Percentiles rank a stretch among this genome's conserved stretches.
Conservation (phyloP, 2,113 vertebrate species). For the Menura novaehollandiae region DNA sequence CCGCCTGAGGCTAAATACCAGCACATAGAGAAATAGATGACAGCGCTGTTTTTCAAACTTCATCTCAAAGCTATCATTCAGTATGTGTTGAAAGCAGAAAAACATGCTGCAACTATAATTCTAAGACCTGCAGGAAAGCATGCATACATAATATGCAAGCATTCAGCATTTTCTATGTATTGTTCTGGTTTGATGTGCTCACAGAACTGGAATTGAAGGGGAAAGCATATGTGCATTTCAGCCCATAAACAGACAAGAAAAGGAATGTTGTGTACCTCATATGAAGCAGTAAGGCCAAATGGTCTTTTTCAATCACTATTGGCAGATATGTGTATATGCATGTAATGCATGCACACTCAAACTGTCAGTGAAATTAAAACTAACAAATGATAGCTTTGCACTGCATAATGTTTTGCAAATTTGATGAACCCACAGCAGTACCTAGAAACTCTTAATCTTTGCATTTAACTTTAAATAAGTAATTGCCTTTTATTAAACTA, state of each 20-base stretch:
- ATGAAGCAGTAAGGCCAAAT: not conserved
- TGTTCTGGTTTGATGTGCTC: not conserved
- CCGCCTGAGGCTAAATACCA: not conserved
- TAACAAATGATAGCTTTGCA: not conserved
- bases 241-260: not conserved
- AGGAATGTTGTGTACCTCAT: not conserved
- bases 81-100: not conserved
- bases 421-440: not conserved
- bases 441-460: not conserved
- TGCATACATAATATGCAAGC: not conserved
- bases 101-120: not conserved
- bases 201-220: not conserved
- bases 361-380: not conserved
- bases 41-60: not conserved
- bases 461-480: not conserved
- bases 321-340: not conserved
- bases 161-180: not conserved
- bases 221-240: not conserved
- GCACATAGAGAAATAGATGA: not conserved
- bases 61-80: not conserved
- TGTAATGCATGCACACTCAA: not conserved
- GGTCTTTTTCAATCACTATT: not conserved
- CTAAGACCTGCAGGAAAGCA: not conserved
- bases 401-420: not conserved
- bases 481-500: not conserved